Conservation (phyloP, 2,888 invertebrate genomes). For the Drosophila birchii region DNA sequence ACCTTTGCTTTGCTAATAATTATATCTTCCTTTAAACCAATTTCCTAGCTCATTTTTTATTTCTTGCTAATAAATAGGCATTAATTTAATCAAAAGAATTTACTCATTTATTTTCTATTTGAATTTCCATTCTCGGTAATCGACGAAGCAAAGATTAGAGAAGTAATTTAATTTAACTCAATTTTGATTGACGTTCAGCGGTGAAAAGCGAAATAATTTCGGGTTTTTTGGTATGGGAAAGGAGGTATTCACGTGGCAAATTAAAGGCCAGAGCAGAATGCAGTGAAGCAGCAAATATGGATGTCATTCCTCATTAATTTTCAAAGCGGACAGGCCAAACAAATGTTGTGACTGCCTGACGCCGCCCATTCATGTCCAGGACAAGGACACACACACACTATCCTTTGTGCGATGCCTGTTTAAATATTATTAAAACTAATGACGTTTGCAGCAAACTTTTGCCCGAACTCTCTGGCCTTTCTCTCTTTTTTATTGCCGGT, state of each 20-base stretch:
- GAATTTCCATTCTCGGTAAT: slow-evolving; percentile 14
- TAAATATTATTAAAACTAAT: slow-evolving; percentile 76
- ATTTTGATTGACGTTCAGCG: slow-evolving; percentile 22
- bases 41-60: background rate
- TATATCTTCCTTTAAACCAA: background rate
- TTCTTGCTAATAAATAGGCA: background rate
- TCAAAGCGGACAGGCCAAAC: slow-evolving; percentile 7
- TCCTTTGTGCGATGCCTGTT: slow-evolving; percentile 24
- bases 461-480: slow-evolving; percentile 27
- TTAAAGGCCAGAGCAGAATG: slow-evolving; percentile 16
- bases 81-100: background rate
- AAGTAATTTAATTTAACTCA: slow-evolving; percentile 26
- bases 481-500: slow-evolving; percentile 33
- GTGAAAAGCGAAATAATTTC: background rate
- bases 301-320: slow-evolving; percentile 47
- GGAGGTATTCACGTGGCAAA: slow-evolving; percentile 27
- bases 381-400: slow-evolving; percentile 21
- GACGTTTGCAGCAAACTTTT: slow-evolving; percentile 63
- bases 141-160: background rate
- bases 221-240: background rate
- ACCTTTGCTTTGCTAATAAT: background rate
- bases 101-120: background rate
- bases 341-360: slow-evolving; percentile 45
- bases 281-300: slow-evolving; percentile 40
- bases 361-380: slow-evolving; percentile 17